These are phyloP conservation scores for Dasysyrphus albostriatus DNA, from an alignment of 2,888 invertebrate species.

Conservation along the genomic window DNA sequence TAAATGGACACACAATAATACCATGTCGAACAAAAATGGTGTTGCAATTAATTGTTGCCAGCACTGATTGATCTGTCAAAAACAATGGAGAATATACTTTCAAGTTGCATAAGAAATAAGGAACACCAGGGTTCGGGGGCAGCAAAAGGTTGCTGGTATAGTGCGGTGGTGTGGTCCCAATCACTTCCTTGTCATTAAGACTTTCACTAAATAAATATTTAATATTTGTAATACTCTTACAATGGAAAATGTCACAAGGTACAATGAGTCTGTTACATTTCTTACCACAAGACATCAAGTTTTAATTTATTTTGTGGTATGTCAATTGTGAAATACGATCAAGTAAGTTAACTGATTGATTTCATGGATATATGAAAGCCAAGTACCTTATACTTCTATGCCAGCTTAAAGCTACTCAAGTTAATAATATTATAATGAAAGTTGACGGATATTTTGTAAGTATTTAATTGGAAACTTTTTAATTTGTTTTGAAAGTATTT, in stretches of 20 bases:
- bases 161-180: neutral
- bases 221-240: neutral
- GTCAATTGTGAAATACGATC: constrained; percentile 11
- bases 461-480: neutral
- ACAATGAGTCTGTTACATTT: neutral
- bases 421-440: constrained; percentile 6
- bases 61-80: constrained; percentile 40
- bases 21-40: constrained; percentile 6
- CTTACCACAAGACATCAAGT: constrained; percentile 16
- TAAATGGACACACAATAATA: neutral
- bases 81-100: constrained; percentile 25
- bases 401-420: neutral
- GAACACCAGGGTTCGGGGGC: neutral
- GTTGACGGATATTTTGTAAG: neutral
- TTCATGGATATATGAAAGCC: neutral
- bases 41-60: constrained; percentile 38
- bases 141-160: neutral
- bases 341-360: neutral
- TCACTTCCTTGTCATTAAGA: constrained; percentile 45
- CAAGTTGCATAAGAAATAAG: constrained; percentile 15
- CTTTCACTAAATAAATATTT: constrained; percentile 25
- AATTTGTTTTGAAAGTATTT: neutral
- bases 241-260: constrained; percentile 25
- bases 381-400: neutral
- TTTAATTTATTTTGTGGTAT: constrained; percentile 16